These are phyloP conservation scores for Phyllostomus hastatus DNA, from an alignment of 2,113 vertebrate genomes.

Conservation along the genomic window DNA sequence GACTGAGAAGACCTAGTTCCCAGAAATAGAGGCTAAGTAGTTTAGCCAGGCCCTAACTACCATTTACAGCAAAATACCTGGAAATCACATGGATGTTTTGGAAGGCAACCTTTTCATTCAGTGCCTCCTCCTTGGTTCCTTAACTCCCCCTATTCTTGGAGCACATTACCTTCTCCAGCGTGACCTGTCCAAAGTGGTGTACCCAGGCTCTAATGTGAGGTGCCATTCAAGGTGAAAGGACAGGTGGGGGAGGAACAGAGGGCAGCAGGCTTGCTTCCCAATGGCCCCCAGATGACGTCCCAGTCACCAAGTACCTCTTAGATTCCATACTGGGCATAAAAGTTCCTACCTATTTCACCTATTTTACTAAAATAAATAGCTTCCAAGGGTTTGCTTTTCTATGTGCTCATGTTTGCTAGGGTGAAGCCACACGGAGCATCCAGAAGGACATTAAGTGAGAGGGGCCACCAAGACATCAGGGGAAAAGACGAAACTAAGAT, in stretches of 20 bases:
- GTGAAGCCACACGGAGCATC: background rate
- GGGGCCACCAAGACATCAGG: fast-evolving
- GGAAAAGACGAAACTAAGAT: background rate
- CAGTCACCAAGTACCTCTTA: background rate
- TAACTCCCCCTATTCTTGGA: background rate
- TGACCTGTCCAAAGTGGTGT: background rate
- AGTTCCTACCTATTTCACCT: background rate
- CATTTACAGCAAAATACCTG: fast-evolving
- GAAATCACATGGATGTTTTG: background rate
- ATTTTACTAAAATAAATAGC: background rate
- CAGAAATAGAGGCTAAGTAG: background rate
- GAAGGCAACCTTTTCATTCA: background rate
- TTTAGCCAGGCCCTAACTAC: background rate
- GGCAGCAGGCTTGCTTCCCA: fast-evolving
- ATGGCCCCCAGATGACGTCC: background rate
- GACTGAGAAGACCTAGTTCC: background rate
- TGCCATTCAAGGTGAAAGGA: background rate
- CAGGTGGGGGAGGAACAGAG: background rate
- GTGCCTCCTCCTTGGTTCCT: background rate
- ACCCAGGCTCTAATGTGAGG: background rate
- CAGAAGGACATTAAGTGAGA: background rate
- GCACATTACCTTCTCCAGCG: background rate
- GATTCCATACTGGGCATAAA: background rate
- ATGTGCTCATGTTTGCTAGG: fast-evolving
- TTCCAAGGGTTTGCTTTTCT: background rate